Percentiles rank a stretch among this genome's conserved stretches.
These are phyloP conservation scores for Ptychochromis oligacanthus DNA, from an alignment of 2,113 vertebrate genomes.

Conservation along the genomic window DNA sequence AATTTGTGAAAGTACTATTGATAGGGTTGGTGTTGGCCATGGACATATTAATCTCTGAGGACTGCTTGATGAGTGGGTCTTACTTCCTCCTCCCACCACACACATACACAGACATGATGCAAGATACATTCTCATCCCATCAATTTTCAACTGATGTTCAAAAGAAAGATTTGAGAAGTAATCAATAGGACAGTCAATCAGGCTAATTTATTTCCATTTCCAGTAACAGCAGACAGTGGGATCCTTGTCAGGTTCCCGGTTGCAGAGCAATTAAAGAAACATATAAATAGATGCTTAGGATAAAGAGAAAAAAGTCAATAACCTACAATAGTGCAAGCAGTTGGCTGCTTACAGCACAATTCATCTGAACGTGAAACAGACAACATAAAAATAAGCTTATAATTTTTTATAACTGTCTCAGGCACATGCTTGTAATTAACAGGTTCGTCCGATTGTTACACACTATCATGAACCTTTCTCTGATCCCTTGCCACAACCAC, in stretches of 20 bases:
- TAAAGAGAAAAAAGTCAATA: conserved; percentile 24
- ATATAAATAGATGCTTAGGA: conserved; percentile 41
- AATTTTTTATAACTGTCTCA: not conserved
- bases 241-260: conserved; percentile 76
- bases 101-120: not conserved
- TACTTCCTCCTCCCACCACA: not conserved
- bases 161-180: conserved; percentile 63
- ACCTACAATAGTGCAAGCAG: not conserved
- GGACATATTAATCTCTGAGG: conserved; percentile 65
- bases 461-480: not conserved
- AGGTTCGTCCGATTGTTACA: not conserved
- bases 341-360: not conserved
- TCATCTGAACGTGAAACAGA: not conserved
- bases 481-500: not conserved
- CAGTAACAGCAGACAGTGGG: conserved; percentile 71
- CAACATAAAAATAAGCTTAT: not conserved
- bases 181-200: conserved; percentile 72
- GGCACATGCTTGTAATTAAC: not conserved
- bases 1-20: conserved; percentile 69
- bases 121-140: conserved; percentile 57
- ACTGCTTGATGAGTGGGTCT: conserved; percentile 24
- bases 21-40: conserved; percentile 49
- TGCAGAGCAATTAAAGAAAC: conserved; percentile 55
- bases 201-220: conserved; percentile 78
- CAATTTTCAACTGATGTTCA: conserved; percentile 64